Evolutionary conservation across 2,113 vertebrate genomes (phyloP).

Genomic region (Neofelis nebulosa): DNA sequence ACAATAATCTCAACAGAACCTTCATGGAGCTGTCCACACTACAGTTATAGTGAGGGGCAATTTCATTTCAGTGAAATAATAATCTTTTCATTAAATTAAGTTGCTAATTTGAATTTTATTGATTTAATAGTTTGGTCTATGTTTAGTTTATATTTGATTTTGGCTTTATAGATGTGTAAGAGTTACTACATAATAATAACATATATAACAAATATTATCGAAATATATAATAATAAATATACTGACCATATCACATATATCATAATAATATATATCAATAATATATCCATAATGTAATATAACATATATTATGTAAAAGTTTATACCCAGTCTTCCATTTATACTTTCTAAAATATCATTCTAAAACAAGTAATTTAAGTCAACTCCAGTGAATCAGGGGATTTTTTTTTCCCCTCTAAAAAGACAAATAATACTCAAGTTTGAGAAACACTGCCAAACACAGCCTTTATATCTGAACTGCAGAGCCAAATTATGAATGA

Average conservation of each 20-base stretch:
- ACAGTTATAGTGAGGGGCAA: not conserved
- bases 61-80: constrained; percentile 5
- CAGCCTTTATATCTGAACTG: not conserved
- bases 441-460: constrained; percentile 19
- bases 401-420: not conserved
- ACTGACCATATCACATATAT: too few relatives aligned
- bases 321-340: not conserved
- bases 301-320: not conserved
- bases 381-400: not conserved
- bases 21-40: not conserved
- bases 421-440: not conserved
- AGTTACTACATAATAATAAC: not conserved
- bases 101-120: constrained; percentile 29
- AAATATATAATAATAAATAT: not conserved
- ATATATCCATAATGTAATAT: not conserved
- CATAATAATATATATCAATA: too few relatives aligned
- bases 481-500: not conserved
- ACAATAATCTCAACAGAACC: not conserved
- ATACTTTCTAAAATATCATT: constrained; percentile 4
- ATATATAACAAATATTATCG: not conserved
- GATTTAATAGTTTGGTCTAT: not conserved
- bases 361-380: not conserved
- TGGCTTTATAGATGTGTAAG: not conserved
- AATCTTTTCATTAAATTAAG: not conserved
- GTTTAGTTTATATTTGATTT: constrained; percentile 43